Percentiles rank a stretch among this genome's conserved stretches.
Conservation (phyloP, 2,113 vertebrate species). For the Eretmochelys imbricata region DNA sequence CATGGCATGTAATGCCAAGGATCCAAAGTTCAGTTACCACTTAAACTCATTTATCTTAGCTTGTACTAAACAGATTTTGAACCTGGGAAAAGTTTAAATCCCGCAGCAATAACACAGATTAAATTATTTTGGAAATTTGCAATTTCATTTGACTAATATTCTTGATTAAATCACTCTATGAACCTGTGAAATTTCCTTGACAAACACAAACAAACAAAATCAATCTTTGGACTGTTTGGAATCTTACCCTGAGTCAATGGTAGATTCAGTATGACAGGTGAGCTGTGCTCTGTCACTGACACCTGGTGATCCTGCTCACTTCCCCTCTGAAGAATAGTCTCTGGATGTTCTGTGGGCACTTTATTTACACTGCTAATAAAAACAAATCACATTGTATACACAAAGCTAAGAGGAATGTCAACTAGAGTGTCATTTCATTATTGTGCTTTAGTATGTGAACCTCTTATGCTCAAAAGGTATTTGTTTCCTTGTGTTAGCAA, state of each 20-base stretch:
- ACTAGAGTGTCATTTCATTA: background rate
- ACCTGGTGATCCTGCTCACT: slow-evolving; percentile 42
- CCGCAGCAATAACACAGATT: background rate
- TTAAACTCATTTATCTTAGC: background rate
- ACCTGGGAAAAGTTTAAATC: background rate
- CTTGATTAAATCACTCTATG: background rate
- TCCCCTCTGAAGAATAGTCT: slow-evolving; percentile 39
- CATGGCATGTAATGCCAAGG: background rate
- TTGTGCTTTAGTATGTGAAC: background rate
- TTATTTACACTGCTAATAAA: slow-evolving; percentile 68
- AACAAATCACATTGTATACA: slow-evolving; percentile 45
- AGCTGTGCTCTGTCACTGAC: background rate
- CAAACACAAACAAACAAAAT: background rate
- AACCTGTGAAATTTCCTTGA: background rate
- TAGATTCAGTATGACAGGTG: slow-evolving; percentile 41
- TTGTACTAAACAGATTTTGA: background rate
- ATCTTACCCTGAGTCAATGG: slow-evolving; percentile 71
- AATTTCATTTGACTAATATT: background rate
- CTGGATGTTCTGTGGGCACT: slow-evolving; percentile 31
- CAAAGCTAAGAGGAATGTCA: background rate
- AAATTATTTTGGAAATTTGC: background rate
- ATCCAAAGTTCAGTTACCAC: background rate
- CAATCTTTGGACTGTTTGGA: background rate
- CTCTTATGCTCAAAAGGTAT: background rate
- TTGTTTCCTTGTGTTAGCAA: background rate